Base-by-base conservation (phyloP, 2,113 vertebrate genomes). In the Phyllostomus discolor region DNA sequence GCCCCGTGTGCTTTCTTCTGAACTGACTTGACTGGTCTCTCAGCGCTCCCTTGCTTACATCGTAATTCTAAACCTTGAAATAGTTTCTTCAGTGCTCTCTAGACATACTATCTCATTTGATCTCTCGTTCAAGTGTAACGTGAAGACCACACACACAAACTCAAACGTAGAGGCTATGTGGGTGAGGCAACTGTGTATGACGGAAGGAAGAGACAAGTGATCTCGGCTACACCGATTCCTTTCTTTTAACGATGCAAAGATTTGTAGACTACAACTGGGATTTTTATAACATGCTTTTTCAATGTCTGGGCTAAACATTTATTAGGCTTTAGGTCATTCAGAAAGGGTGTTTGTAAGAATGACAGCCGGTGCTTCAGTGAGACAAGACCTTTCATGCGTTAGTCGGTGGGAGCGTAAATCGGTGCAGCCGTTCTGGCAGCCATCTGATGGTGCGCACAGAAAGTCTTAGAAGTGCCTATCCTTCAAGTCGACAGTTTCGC, bases 181-280 rank as follows among this genome's bases (percentile, higher is more conserved):
- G 38, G 43, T 69, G 28, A 43, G 64, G 24, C 64, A 33, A 72
- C 0, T 11, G 41, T 0, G 0, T 50, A 28, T 17, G 52, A 15
- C 66, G 43, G 87, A 80, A 88, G 75, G 52, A 59, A 28, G 43
- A 94, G 90, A 33, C 64, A 19, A 70, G 66, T 86, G 57, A 57
- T 95, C 79, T 79, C 95, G 16, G 69, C 46, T 38, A 50, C 0
- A 8, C 14, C 0, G 41, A 69, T 43, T 81, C 54, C 82, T 81
- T 83, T 70, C 35, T 38, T 75, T 64, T 16, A 50, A 28, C n/a
- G 52, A 38, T n/a, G 50, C 17, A 80, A 31, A 92, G 19, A 90
- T 46, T 35, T 11, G 46, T 26, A 43, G 41, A 73, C 9, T 31
- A 66, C 22, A 84, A 57, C 17, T 41, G 41, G 46, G 14, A 19